Conservation (phyloP, 2,797 vertebrate genomes). For the Gallirallus australis region DNA sequence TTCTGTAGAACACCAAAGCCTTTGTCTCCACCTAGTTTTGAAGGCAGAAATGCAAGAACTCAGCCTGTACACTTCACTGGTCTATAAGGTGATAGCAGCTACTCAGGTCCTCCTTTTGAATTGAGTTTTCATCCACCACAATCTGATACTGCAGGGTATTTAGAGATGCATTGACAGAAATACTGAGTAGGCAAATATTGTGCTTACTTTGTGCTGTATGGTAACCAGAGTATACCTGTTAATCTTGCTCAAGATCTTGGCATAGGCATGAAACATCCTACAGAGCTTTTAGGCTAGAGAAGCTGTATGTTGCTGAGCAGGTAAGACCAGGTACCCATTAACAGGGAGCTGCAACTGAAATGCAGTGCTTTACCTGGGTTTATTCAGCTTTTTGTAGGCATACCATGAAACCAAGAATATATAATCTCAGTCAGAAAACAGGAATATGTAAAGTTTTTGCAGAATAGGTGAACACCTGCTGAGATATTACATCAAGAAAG, state of each 20-base stretch:
- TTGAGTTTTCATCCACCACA: background rate
- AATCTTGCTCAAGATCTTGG: background rate
- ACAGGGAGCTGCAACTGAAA: background rate
- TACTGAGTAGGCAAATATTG: background rate
- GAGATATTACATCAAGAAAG: background rate
- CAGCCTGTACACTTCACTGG: background rate
- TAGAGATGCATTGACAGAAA: background rate
- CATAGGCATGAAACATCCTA: background rate
- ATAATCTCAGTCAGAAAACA: background rate
- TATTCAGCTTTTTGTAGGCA: background rate
- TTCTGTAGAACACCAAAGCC: background rate
- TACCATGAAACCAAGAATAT: background rate
- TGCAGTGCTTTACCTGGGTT: background rate
- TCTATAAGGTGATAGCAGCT: background rate
- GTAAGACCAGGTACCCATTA: background rate
- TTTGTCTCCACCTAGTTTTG: background rate
- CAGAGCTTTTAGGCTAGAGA: background rate
- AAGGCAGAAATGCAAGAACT: background rate
- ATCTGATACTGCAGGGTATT: background rate
- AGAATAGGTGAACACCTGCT: background rate
- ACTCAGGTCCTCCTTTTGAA: background rate
- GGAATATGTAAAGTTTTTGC: background rate
- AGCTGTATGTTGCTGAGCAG: background rate
- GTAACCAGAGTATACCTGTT: background rate
- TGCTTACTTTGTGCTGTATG: background rate